Evolutionary conservation across 2,797 vertebrate species (phyloP).

Genomic region (Xenops minutus): DNA sequence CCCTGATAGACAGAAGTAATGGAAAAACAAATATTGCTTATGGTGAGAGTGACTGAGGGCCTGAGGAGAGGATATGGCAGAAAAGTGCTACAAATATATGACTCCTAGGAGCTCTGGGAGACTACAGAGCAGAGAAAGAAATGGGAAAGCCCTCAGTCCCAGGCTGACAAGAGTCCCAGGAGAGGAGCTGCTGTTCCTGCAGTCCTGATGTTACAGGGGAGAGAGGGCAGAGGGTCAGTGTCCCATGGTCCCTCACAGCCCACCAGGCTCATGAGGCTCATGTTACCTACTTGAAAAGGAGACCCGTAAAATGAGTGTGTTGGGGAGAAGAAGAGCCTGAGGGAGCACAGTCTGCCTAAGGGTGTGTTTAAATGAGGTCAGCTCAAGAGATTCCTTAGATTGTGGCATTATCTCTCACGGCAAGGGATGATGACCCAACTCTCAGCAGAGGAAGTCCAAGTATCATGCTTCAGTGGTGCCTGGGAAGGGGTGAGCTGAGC

Average conservation of each 20-base stretch:
- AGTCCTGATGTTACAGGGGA: not conserved
- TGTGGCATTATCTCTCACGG: not conserved
- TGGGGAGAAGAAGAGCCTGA: not conserved
- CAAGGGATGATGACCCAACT: not conserved
- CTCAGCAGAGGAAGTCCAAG: not conserved
- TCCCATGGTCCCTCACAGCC: not conserved
- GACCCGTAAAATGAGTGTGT: rapidly evolving
- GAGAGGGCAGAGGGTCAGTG: not conserved
- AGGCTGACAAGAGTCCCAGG: not conserved
- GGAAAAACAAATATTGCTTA: not conserved
- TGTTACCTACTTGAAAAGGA: not conserved
- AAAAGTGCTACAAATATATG: not conserved
- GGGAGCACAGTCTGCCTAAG: not conserved
- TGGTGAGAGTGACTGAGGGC: not conserved
- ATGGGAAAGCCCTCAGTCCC: not conserved
- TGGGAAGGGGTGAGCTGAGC: not conserved
- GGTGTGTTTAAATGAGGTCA: not conserved
- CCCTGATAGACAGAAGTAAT: not conserved
- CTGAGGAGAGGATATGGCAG: not conserved
- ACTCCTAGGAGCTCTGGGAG: not conserved
- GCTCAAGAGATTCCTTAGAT: not conserved
- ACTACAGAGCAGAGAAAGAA: not conserved
- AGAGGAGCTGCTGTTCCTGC: not conserved
- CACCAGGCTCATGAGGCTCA: not conserved
- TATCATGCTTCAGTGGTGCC: not conserved